phyloP scores from a whole-genome alignment of 2,113 vertebrate species.

The Scophthalmus maximus region DNA sequence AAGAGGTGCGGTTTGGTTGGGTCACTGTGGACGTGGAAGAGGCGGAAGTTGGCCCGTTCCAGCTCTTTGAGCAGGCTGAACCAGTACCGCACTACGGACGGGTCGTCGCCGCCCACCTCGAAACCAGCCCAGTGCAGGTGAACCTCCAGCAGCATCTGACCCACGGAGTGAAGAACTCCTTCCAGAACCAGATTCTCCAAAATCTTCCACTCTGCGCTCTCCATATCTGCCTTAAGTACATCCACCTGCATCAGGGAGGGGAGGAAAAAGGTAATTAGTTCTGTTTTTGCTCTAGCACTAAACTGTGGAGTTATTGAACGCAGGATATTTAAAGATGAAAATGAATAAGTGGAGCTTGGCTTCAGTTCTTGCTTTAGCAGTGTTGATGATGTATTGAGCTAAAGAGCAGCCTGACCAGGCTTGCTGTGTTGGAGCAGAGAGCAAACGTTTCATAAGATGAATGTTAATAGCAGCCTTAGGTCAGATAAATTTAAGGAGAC shows the following conservation, averaged over 20 bases:
- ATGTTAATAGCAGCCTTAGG: constrained; percentile 61
- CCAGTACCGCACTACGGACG: constrained; percentile 92
- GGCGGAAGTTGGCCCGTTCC: constrained; percentile 88
- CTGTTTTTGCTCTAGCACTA: neutral
- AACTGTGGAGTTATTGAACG: constrained; percentile 10
- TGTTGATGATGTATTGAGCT: constrained; percentile 47
- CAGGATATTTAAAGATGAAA: constrained; percentile 48
- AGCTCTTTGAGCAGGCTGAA: constrained; percentile 95
- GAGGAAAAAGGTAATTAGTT: neutral
- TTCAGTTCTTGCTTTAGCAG: constrained; percentile 34
- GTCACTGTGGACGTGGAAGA: constrained; percentile 90
- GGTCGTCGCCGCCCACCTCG: constrained; percentile 92
- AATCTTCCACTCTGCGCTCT: constrained; percentile 97
- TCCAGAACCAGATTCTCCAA: constrained; percentile 95
- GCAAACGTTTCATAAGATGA: constrained; percentile 49
- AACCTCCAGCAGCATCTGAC: constrained; percentile 92
- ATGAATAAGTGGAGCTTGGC: constrained; percentile 43
- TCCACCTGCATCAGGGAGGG: constrained; percentile 85
- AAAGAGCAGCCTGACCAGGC: constrained; percentile 36
- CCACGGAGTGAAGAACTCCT: constrained; percentile 89
- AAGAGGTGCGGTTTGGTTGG: constrained; percentile 88
- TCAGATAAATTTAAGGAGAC: constrained; percentile 36
- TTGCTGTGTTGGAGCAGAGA: constrained; percentile 25
- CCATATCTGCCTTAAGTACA: constrained; percentile 93
- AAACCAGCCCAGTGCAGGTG: constrained; percentile 97